Evolutionary conservation across 2,797 vertebrate genomes (phyloP), one percentile per base, ranked within the genome.

Genomic region (Ctenochaetus hawaiiensis): DNA sequence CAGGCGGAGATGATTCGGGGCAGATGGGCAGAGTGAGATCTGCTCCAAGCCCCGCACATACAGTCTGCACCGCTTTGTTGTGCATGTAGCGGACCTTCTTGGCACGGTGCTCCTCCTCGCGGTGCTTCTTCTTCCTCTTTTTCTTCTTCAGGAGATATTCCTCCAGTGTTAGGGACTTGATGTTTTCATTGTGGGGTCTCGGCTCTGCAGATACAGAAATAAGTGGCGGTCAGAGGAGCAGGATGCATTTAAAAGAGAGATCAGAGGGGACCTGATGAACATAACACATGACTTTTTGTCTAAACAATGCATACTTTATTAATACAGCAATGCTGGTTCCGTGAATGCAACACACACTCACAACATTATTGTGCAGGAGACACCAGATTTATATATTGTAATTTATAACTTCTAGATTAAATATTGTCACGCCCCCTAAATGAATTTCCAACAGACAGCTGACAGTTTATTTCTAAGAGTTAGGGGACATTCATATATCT

Each of bases 81-180:
- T 97, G 97, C 92, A 95, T 86, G 89, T 95, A 96, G 7, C 87
- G 74, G 84, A 97, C 91, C 58, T 96, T 96, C 83, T 96, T 97
- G 22, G 94, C 92, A 18, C 94, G 85, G 56, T 95, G 94, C 82
- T 97, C 91, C 0, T 97, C 98, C 86, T 98, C 97, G 12, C 95
- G 94, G 59, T 97, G 96, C 94, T 96, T 96, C 95, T 96, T 97
- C 95, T 98, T 99, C 94, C 97, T 99, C 92, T 97, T 99, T 77
- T 96, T 97, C 92, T 97, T 97, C 93, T 97, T 98, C 85, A 96
- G 86, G 79, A 97, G 95, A 78, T 97, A 97, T 22, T 94, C 93
- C 81, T 98, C 96, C 85, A 96, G 90, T 70, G 94, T 94, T 77
- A 96, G 96, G 52, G 94, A 95, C 93, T 96, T 97, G 74, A 95